phyloP scores from a whole-genome alignment of 2,888 invertebrate genomes.

The Didymodactylos carnosus region DNA sequence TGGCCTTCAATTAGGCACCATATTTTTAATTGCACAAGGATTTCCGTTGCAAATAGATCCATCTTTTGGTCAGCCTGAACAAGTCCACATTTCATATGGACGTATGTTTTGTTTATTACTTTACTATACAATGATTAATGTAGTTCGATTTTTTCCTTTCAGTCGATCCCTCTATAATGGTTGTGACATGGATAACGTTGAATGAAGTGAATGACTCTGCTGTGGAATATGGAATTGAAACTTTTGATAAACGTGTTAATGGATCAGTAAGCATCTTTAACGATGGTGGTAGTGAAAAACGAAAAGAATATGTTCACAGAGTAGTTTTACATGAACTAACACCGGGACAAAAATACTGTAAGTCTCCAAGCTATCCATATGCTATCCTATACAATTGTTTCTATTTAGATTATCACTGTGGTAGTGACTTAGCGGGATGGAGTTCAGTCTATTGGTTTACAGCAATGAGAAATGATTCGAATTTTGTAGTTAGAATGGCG shows the following conservation, averaged over 20 bases:
- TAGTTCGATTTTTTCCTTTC: background rate
- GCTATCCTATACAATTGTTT: background rate
- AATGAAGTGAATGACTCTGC: slow-evolving; percentile 17
- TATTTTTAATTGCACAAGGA: no score
- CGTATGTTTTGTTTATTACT: background rate
- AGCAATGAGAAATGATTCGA: slow-evolving; percentile 45
- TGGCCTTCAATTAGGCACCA: no score
- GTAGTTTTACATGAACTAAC: slow-evolving; percentile 9
- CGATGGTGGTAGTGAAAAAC: slow-evolving; percentile 16
- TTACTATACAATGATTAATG: no score
- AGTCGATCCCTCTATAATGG: slow-evolving; percentile 19
- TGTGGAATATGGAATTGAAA: slow-evolving; percentile 19
- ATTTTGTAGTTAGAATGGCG: slow-evolving; percentile 49
- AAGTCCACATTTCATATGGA: slow-evolving; percentile 12
- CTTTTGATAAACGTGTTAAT: background rate
- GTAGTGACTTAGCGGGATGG: slow-evolving; percentile 46
- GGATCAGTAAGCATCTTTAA: slow-evolving; percentile 15
- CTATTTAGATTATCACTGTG: slow-evolving; percentile 23
- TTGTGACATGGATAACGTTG: slow-evolving; percentile 23
- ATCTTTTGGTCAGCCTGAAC: slow-evolving; percentile 11
- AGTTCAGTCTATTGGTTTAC: slow-evolving; percentile 55
- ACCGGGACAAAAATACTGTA: slow-evolving; percentile 2
- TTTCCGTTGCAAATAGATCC: no score
- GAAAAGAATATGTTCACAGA: slow-evolving; percentile 16
- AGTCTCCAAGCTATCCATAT: background rate